Percentiles rank a stretch among this genome's conserved stretches.
Conservation (phyloP, 37 sponge, comb jelly and placozoan species). For the Haliclona indistincta region DNA sequence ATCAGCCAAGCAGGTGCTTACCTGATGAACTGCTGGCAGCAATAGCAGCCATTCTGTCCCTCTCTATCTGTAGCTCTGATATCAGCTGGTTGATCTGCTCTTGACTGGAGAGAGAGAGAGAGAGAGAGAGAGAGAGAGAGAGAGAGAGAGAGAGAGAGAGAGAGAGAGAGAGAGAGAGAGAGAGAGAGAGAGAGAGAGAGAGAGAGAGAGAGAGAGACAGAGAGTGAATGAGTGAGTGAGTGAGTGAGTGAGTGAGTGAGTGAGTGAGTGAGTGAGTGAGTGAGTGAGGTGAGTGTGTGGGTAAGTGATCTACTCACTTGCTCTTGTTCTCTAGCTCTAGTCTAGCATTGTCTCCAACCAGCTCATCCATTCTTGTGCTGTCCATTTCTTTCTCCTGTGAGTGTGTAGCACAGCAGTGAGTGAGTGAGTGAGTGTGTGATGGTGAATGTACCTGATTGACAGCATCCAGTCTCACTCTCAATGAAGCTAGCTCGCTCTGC, state of each 20-base stretch:
- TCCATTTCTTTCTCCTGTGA: constrained; percentile 83
- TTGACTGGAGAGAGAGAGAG: constrained; percentile 27
- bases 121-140: constrained; percentile 2
- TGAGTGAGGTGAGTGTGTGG: too few species aligned
- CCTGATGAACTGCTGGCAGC: not conserved
- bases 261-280: too few species aligned
- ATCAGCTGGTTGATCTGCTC: constrained; percentile 38
- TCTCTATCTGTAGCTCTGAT: constrained; percentile 36
- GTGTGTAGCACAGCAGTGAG: not conserved
- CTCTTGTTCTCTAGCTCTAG: constrained; percentile 71
- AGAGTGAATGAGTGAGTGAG: too few species aligned
- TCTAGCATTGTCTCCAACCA: constrained; percentile 58
- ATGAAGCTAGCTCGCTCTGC: constrained; percentile 51
- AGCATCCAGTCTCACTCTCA: constrained; percentile 71
- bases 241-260: not conserved
- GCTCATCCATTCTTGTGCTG: constrained; percentile 67
- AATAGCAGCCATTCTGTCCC: constrained; percentile 7
- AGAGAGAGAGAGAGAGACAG: not conserved
- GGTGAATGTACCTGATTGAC: constrained; percentile 55
- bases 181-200: not conserved
- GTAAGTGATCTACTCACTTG: constrained; percentile 44
- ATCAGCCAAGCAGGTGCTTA: not conserved
- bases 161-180: not conserved
- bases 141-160: not conserved
- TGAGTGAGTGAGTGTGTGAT: not conserved